phyloP scores from a whole-genome alignment of 2,797 vertebrate species.

The Strix occidentalis region DNA sequence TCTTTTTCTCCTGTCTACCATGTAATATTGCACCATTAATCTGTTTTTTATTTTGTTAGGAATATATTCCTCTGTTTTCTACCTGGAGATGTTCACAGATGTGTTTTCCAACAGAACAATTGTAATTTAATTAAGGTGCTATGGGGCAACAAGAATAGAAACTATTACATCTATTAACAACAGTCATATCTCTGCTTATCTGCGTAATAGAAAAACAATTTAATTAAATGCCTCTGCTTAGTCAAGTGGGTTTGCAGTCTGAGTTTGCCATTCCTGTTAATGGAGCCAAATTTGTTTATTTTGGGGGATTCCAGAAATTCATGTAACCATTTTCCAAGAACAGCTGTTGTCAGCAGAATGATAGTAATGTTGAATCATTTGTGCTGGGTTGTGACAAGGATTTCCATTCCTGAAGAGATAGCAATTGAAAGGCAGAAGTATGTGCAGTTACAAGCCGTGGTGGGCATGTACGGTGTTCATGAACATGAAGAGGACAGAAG shows the following conservation, averaged over 20 bases:
- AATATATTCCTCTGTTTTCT: not conserved
- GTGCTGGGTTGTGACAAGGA: not conserved
- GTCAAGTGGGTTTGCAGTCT: conserved; percentile 1
- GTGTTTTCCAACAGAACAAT: not conserved
- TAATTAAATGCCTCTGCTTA: conserved; percentile 39
- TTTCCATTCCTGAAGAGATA: not conserved
- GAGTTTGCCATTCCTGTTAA: conserved; percentile 10
- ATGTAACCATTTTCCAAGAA: conserved; percentile 35
- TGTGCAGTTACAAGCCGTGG: accelerated
- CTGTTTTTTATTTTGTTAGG: not conserved
- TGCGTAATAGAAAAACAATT: not conserved
- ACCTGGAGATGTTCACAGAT: not conserved
- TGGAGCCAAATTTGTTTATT: conserved; percentile 29
- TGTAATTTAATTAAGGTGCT: conserved; percentile 24
- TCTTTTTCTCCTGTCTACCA: not conserved
- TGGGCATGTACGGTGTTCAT: not conserved
- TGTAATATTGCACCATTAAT: not conserved
- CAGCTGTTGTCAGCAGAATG: not conserved
- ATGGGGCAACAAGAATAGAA: conserved; percentile 24
- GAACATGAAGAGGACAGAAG: not conserved
- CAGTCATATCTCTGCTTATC: conserved; percentile 23
- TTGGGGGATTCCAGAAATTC: conserved; percentile 27
- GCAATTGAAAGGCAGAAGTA: not conserved
- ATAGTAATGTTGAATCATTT: not conserved
- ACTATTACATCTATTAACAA: not conserved